Conservation (phyloP, 2,113 vertebrate genomes). For the Eublepharis macularius region DNA sequence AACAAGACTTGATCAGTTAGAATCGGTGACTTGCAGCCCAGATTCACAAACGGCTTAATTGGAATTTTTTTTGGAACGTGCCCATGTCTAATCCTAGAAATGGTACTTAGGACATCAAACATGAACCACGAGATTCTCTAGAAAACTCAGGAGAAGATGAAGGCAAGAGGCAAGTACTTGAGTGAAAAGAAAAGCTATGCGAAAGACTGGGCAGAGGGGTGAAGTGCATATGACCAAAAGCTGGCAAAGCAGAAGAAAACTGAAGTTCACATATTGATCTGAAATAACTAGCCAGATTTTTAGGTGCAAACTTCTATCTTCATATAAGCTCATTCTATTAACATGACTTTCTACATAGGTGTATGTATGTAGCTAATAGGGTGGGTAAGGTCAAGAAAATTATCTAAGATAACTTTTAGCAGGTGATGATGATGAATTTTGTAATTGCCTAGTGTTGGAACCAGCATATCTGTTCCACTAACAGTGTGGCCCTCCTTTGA, state of each 20-base stretch:
- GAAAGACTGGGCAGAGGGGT: background rate
- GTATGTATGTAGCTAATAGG: background rate
- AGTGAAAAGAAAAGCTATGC: background rate
- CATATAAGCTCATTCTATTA: background rate
- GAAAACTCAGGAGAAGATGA: background rate
- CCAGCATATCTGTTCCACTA: no score
- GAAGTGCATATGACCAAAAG: no score
- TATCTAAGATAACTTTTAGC: background rate
- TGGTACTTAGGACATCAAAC: no score
- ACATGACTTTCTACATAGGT: background rate
- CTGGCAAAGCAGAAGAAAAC: background rate
- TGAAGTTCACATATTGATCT: background rate
- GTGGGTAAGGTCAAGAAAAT: background rate
- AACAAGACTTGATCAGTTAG: no score
- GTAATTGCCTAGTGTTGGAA: no score
- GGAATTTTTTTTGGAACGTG: no score
- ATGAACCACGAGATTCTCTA: background rate
- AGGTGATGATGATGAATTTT: no score
- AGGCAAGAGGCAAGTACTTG: background rate
- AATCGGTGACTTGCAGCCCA: no score
- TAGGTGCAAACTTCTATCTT: background rate
- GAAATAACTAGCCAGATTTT: background rate
- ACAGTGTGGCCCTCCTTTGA: no score
- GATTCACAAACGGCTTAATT: no score
- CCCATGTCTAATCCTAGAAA: no score